phyloP scores from a whole-genome alignment of 2,113 vertebrate species.

The Anhinga anhinga region DNA sequence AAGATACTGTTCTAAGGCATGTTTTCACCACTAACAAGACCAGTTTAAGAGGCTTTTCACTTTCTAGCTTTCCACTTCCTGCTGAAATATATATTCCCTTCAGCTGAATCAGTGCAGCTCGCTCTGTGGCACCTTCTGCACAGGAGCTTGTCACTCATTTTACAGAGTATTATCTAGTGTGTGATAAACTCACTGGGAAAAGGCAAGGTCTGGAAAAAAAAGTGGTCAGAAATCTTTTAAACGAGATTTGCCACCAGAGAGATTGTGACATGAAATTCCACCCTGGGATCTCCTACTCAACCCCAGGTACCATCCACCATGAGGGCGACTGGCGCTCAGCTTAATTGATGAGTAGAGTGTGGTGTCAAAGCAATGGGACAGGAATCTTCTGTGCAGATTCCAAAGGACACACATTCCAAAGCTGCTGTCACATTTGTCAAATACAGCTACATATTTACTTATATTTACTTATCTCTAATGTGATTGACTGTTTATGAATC shows the following conservation, averaged over 20 bases:
- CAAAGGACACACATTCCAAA: background rate
- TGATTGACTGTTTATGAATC: background rate
- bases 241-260: background rate
- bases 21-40: background rate
- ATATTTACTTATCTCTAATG: background rate
- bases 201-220: background rate
- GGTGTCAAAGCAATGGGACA: background rate
- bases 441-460: background rate
- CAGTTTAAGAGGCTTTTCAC: background rate
- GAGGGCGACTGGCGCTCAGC: fast-evolving
- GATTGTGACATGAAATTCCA: background rate
- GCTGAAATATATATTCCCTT: background rate
- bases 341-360: background rate
- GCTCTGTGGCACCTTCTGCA: background rate
- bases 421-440: background rate
- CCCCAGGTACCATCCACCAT: background rate
- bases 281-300: background rate
- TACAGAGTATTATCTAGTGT: background rate
- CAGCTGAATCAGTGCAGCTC: background rate
- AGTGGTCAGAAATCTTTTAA: background rate
- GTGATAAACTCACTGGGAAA: background rate
- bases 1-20: background rate
- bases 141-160: background rate
- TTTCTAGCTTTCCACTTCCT: background rate
- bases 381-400: background rate